phyloP scores from a whole-genome alignment of 2,888 invertebrate genomes.

The Cantharis rufa region DNA sequence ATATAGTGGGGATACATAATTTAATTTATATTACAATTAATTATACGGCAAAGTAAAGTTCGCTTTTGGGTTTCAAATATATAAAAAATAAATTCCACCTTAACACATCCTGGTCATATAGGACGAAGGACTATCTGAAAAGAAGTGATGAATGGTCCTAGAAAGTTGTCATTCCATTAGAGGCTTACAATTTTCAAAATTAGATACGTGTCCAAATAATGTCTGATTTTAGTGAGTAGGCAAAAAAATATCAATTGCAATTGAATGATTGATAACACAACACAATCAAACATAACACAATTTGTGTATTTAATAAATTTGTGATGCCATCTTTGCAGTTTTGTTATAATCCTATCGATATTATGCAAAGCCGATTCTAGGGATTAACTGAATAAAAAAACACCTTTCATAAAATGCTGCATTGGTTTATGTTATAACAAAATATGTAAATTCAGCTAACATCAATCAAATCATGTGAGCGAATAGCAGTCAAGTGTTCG shows the following conservation, averaged over 20 bases:
- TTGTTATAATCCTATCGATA: not conserved
- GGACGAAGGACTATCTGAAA: not conserved
- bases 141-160: not conserved
- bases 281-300: not conserved
- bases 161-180: not conserved
- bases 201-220: not conserved
- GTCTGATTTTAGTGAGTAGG: not conserved
- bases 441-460: conserved; percentile 36
- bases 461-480: conserved; percentile 34
- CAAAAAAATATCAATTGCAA: not conserved
- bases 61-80: not conserved
- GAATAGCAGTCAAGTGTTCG: conserved; percentile 32
- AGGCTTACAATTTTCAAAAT: not conserved
- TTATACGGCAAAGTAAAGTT: not conserved
- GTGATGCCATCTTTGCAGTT: not conserved
- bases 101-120: not conserved
- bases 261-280: not conserved
- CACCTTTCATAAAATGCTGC: not conserved
- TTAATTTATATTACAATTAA: not conserved
- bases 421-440: not conserved
- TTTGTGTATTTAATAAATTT: not conserved
- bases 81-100: not conserved
- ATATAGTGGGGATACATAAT: not conserved
- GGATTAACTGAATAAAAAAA: not conserved
- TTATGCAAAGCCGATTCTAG: not conserved